phyloP scores from a whole-genome alignment of 2,113 vertebrate genomes.

The Tympanuchus pallidicinctus region DNA sequence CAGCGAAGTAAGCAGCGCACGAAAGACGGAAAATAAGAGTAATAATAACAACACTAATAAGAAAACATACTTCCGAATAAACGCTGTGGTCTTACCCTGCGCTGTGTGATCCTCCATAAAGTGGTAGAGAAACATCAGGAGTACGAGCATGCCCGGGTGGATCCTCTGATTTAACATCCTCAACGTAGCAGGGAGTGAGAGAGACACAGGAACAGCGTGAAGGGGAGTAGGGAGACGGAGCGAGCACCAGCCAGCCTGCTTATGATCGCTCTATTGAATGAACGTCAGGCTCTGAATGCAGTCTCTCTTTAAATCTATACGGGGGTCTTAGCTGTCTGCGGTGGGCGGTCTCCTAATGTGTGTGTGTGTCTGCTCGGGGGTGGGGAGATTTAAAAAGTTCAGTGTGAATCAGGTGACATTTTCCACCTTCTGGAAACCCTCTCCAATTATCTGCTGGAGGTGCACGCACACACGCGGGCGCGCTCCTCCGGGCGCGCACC shows the following conservation, averaged over 20 bases:
- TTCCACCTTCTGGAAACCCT: conserved; percentile 84
- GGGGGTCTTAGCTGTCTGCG: conserved; percentile 97
- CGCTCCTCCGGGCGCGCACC: background rate
- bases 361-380: conserved; percentile 84
- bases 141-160: conserved; percentile 88
- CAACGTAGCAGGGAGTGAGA: conserved; percentile 69
- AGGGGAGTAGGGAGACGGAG: conserved; percentile 81
- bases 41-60: background rate
- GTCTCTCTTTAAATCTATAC: conserved; percentile 99
- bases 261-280: conserved; percentile 97
- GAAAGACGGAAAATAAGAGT: background rate
- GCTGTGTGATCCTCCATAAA: conserved; percentile 94
- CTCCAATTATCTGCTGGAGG: conserved; percentile 71
- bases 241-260: conserved; percentile 79
- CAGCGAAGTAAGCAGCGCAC: background rate
- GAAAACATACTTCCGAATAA: conserved; percentile 9
- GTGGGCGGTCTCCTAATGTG: conserved; percentile 97
- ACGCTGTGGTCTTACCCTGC: conserved; percentile 87
- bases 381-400: conserved; percentile 92
- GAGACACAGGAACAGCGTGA: conserved; percentile 74
- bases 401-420: conserved; percentile 95
- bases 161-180: conserved; percentile 93
- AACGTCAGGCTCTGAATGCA: conserved; percentile 96
- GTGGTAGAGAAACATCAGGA: conserved; percentile 90
- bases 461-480: conserved; percentile 20